Evolutionary conservation across 2,888 invertebrate species (phyloP).

Genomic region (Pardosa pseudoannulata): DNA sequence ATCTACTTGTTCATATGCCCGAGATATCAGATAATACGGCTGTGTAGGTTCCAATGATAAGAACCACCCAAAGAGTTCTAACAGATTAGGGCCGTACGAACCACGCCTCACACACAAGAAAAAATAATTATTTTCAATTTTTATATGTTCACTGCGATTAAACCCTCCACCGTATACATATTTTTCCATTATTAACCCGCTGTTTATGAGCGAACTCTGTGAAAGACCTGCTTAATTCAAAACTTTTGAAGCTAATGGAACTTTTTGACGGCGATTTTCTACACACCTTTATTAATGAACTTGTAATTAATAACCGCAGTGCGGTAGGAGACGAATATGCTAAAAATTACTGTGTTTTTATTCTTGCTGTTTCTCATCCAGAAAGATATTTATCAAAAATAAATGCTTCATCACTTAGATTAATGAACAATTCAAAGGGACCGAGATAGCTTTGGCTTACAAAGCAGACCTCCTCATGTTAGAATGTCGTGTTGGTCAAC

Average conservation of each 20-base stretch:
- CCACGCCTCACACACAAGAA: not conserved
- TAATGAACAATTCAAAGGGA: constrained; percentile 1
- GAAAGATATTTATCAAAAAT: constrained; percentile 9
- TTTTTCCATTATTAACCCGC: constrained; percentile 1
- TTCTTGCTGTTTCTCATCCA: not conserved
- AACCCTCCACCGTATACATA: not conserved
- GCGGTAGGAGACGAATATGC: not conserved
- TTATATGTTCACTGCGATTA: not conserved
- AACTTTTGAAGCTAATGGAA: constrained; percentile 2
- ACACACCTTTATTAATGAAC: constrained; percentile 9
- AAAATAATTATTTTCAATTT: constrained; percentile 1
- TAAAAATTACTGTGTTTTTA: not conserved
- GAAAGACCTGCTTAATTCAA: constrained; percentile 15
- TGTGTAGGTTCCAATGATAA: no score
- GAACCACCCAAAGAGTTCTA: constrained; percentile 1
- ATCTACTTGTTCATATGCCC: no score
- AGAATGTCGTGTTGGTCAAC: not conserved
- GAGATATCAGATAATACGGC: no score
- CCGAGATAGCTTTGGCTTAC: not conserved
- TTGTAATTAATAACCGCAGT: not conserved
- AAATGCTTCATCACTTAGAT: not conserved
- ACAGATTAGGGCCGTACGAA: not conserved
- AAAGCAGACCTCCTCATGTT: not conserved
- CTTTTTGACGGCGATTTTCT: constrained; percentile 10
- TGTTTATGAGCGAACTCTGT: not conserved